Base-by-base conservation (phyloP, 2,113 vertebrate species). In the Pavo muticus region DNA sequence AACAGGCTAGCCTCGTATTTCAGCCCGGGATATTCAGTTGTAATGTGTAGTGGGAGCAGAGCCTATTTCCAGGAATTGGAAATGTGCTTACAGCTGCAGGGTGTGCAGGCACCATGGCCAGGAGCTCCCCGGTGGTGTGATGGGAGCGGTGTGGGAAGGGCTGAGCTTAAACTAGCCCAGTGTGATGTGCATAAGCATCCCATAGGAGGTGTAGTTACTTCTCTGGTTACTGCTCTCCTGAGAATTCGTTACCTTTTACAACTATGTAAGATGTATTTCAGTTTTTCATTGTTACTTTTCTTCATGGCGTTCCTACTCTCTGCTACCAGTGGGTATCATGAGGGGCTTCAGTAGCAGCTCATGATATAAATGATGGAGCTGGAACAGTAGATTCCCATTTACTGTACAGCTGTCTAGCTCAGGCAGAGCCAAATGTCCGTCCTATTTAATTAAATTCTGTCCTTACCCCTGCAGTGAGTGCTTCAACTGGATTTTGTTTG, bases 401-500 rank as follows among this genome's bases (percentile, higher is more conserved):
- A 63, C 19, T 21, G 35, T 70, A 21, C 47, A 81, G 72, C 72
- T 57, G 50, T 45, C n/a, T 20, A 67, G 47, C 74, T 87, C 40
- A 1, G 20, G 50, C 3, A 4, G 69, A 76, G 61, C 74, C 64
- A 56, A 39, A 54, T 27, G 89, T 83, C 87, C 87, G 11, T 63
- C 37, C 68, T 63, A 12, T 25, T 47, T 87, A 86, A 89, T 91
- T 63, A 92, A 85, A 73, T 42, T 39, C 42, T 6, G 10, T 52
- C 64, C 68, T 32, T 90, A 64, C 64, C 91, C 78, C 39, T 3
- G 42, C 24, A n/a, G 76, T 32, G 70, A 54, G 59, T 50, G 76
- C 73, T 81, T 13, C 47, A n/a, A 5, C 68, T 77, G 80, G 83
- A 14, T 92, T 87, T 84, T 88, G 70, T 84, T 90, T 94, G 93